A percentile compares a stretch with the other conserved stretches of the same genome.
Evolutionary conservation across 2,888 invertebrate genomes (phyloP).

Genomic region (Drosophila helvetica): DNA sequence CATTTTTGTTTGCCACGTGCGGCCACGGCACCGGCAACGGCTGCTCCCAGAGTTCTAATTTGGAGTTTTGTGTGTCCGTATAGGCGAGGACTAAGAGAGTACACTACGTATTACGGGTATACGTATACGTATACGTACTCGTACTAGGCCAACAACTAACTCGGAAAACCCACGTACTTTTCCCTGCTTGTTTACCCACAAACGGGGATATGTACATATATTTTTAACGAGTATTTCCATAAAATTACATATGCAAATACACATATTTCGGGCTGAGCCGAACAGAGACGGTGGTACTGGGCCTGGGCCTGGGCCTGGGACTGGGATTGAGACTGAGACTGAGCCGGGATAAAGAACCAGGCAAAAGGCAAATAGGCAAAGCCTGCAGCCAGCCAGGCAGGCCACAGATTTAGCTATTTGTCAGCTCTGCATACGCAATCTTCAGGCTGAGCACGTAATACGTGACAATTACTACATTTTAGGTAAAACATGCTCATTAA

Average conservation of each 20-base stretch:
- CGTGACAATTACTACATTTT: slow-evolving; percentile 80
- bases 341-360: slow-evolving; percentile 11
- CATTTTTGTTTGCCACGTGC: slow-evolving; percentile 63
- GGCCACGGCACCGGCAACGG: slow-evolving; percentile 4
- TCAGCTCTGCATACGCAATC: slow-evolving; percentile 62
- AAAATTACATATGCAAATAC: slow-evolving; percentile 79
- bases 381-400: not conserved
- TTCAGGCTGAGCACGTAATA: slow-evolving; percentile 75
- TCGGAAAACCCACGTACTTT: slow-evolving; percentile 46
- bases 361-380: slow-evolving; percentile 8
- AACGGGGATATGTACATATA: slow-evolving; percentile 48
- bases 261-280: slow-evolving; percentile 58
- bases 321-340: not conserved
- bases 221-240: slow-evolving; percentile 78
- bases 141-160: slow-evolving; percentile 58
- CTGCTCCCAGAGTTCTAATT: slow-evolving; percentile 61
- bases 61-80: slow-evolving; percentile 29
- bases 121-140: slow-evolving; percentile 22
- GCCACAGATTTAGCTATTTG: slow-evolving; percentile 74
- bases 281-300: not conserved
- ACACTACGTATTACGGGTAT: slow-evolving; percentile 2
- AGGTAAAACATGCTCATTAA: slow-evolving; percentile 78
- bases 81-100: slow-evolving; percentile 2
- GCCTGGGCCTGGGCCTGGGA: not conserved
- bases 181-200: slow-evolving; percentile 44